Conservation (phyloP, 2,113 vertebrate genomes). For the Castor canadensis region DNA sequence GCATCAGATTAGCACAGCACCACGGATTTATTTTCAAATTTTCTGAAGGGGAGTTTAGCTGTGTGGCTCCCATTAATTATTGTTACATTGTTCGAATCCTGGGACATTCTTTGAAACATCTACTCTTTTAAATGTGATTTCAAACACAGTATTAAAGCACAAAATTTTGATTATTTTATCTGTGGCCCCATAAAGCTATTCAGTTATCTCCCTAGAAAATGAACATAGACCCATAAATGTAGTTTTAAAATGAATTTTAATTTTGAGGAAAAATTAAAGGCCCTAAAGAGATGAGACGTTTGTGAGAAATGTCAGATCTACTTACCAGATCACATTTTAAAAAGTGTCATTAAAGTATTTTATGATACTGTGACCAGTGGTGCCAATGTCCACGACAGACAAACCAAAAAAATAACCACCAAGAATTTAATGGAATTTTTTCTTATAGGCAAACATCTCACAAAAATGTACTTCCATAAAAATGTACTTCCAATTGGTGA, state of each 20-base stretch:
- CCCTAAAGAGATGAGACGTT: background rate
- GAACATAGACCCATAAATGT: background rate
- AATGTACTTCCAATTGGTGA: background rate
- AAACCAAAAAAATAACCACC: background rate
- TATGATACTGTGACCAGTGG: background rate
- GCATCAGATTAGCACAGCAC: background rate
- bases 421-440: background rate
- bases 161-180: slow-evolving; percentile 22
- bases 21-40: slow-evolving; percentile 12
- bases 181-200: slow-evolving; percentile 7
- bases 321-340: background rate
- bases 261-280: slow-evolving; percentile 26
- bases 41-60: slow-evolving; percentile 24
- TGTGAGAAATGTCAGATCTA: background rate
- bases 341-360: background rate
- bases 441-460: background rate
- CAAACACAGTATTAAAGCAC: background rate
- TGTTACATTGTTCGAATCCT: background rate
- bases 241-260: slow-evolving; percentile 38
- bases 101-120: slow-evolving; percentile 10
- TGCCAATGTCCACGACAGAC: background rate
- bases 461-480: slow-evolving; percentile 15
- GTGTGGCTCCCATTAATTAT: background rate
- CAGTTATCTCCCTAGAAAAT: slow-evolving; percentile 23
- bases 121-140: slow-evolving; percentile 24